Conservation (phyloP, 2,888 invertebrate genomes). For the Drosophila heteroneura region DNA sequence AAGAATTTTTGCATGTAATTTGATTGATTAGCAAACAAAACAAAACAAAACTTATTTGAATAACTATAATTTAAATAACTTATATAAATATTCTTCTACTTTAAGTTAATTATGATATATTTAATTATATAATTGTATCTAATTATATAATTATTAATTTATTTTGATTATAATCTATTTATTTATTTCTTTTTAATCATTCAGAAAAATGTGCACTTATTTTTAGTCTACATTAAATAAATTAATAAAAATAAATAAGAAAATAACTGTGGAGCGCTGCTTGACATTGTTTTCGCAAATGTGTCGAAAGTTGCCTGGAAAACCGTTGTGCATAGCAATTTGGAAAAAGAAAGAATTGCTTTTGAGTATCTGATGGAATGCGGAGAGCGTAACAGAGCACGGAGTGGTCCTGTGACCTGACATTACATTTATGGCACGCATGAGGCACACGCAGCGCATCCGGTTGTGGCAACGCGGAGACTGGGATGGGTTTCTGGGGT, state of each 20-base stretch:
- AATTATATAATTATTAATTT: not conserved
- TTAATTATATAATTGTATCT: not conserved
- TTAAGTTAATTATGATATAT: not conserved
- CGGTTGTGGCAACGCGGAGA: not conserved
- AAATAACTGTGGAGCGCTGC: not conserved
- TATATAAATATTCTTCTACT: not conserved
- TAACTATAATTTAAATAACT: no score
- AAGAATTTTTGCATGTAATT: not conserved
- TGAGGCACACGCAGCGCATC: constrained; percentile 19
- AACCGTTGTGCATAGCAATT: constrained; percentile 1
- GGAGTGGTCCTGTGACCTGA: constrained; percentile 12
- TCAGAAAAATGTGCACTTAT: not conserved
- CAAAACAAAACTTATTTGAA: no score
- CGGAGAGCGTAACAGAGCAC: constrained; percentile 5
- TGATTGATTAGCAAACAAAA: not conserved
- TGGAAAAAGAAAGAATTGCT: constrained; percentile 3
- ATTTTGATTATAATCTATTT: no score
- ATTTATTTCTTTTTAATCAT: not conserved
- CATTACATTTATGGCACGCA: constrained; percentile 56
- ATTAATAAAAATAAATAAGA: not conserved
- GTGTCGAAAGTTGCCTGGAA: not conserved
- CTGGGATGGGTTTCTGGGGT: not conserved
- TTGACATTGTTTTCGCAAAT: not conserved
- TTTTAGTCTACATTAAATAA: not conserved
- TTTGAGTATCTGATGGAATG: constrained; percentile 3